These are phyloP conservation scores for Tragopan temminckii DNA, from an alignment of 2,797 vertebrate genomes.

Conservation along the genomic window DNA sequence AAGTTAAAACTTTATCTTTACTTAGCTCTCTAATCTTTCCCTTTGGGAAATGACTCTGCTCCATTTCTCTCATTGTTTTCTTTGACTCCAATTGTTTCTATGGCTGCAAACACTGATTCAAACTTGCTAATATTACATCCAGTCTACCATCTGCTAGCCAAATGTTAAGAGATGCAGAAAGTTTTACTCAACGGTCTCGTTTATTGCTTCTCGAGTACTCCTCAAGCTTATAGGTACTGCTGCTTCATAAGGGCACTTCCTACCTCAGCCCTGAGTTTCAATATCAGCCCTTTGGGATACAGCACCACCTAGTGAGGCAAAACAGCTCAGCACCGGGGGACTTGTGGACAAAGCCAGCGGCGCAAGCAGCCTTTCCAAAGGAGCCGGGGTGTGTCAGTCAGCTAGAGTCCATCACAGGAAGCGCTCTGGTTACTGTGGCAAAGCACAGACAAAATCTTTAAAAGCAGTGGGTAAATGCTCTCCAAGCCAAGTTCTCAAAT, in stretches of 20 bases:
- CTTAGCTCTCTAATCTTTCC: background rate
- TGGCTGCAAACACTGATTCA: conserved; percentile 16
- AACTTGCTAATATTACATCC: background rate
- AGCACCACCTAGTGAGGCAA: conserved; percentile 61
- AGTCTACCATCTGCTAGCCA: background rate
- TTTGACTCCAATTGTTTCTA: background rate
- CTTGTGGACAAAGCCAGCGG: background rate
- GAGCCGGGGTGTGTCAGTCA: background rate
- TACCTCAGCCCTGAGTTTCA: background rate
- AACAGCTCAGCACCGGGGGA: background rate
- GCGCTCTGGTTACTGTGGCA: background rate
- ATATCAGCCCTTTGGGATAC: conserved; percentile 15
- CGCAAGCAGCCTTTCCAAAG: background rate
- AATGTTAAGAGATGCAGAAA: background rate
- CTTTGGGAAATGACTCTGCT: background rate
- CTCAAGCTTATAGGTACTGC: background rate
- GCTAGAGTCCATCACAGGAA: background rate
- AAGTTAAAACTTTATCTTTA: conserved; percentile 27
- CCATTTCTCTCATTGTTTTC: background rate
- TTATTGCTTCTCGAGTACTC: background rate
- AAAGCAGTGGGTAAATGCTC: background rate
- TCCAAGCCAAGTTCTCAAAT: background rate
- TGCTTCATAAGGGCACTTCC: background rate
- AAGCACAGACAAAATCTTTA: background rate
- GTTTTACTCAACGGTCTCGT: background rate